Evolutionary conservation across 92 coral and sea anemone genomes (phyloP), one percentile per base, ranked within the genome.

Genomic region (Metridium senile): DNA sequence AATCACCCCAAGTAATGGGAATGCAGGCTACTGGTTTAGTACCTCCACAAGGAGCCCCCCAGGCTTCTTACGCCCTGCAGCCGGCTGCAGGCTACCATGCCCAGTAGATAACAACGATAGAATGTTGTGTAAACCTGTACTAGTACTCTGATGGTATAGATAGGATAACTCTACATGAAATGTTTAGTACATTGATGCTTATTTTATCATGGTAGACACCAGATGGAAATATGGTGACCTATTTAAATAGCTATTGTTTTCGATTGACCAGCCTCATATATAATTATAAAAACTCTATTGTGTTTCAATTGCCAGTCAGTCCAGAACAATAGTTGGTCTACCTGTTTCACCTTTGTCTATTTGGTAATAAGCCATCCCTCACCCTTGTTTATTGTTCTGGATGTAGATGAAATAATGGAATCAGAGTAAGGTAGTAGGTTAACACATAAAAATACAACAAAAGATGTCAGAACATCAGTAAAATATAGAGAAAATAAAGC

Each of bases 81-180:
- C 93, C 87, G 93, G 93, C 93, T 88, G 93, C 93, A 26, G 93
- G 93, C 89, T 88, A 88, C 74, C 93, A 80, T 54, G 70, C 92
- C 62, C 93, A 88, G 89, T 88, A 75, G 78, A 19, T 16, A 13
- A 26, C 1, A 16, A 17, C 17, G 17, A 26, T 35, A 26, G 27
- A 52, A 69, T 52, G 74, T 9, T 69, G 58, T 34, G 31, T 23
- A 33, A 43, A 66, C 31, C 59, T 62, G 32, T 61, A 68, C 82
- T 80, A 74, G 49, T 46, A 19, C 81, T 23, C 74, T 79, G 71
- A 68, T 75, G 65, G 61, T 39, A 39, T 39, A 39, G 49, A 39
- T 39, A 39, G 49, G 49, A 39, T 39, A 39, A 13, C 13, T 39
- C 8, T 39, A 39, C 49, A 13, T 6, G 6, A 39, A 13, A 39